Conservation (phyloP, 1,140 invertebrate species). For the Bombus impatiens region DNA sequence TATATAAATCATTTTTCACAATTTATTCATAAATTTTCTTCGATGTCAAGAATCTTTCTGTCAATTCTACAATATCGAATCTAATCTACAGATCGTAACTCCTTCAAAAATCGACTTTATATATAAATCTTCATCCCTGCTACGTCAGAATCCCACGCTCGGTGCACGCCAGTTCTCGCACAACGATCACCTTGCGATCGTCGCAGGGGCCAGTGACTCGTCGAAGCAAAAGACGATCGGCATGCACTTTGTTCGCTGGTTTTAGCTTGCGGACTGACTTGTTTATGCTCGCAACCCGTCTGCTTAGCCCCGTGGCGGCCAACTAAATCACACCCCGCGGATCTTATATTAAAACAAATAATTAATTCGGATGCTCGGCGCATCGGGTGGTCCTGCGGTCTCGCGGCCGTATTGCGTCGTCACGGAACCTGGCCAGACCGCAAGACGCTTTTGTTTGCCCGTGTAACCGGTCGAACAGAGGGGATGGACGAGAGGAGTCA, state of each 20-base stretch:
- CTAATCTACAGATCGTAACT: neutral
- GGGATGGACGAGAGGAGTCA: slow-evolving; percentile 35
- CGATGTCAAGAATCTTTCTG: too few species aligned
- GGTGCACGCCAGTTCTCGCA: neutral
- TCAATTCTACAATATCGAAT: neutral
- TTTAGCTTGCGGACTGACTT: slow-evolving; percentile 63
- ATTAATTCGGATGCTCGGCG: slow-evolving; percentile 79
- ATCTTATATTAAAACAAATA: slow-evolving; percentile 83
- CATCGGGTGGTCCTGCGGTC: slow-evolving; percentile 77
- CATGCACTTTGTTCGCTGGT: slow-evolving; percentile 11
- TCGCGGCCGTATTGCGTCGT: slow-evolving; percentile 38
- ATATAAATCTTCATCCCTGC: neutral
- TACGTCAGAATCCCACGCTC: neutral
- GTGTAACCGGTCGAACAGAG: slow-evolving; percentile 20
- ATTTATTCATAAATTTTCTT: too few species aligned
- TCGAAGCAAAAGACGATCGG: slow-evolving; percentile 6
- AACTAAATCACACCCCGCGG: slow-evolving; percentile 80
- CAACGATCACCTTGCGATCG: slow-evolving; percentile 10
- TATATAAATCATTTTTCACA: too few species aligned
- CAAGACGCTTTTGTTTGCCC: slow-evolving; percentile 57
- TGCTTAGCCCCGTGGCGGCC: slow-evolving; percentile 74
- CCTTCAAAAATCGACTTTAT: neutral
- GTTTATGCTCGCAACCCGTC: slow-evolving; percentile 74
- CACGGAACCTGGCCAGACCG: slow-evolving; percentile 35
- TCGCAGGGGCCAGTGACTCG: neutral